Evolutionary conservation across 2,888 invertebrate genomes (phyloP), one percentile per base, ranked within the genome.

Genomic region (Harpalus rufipes): DNA sequence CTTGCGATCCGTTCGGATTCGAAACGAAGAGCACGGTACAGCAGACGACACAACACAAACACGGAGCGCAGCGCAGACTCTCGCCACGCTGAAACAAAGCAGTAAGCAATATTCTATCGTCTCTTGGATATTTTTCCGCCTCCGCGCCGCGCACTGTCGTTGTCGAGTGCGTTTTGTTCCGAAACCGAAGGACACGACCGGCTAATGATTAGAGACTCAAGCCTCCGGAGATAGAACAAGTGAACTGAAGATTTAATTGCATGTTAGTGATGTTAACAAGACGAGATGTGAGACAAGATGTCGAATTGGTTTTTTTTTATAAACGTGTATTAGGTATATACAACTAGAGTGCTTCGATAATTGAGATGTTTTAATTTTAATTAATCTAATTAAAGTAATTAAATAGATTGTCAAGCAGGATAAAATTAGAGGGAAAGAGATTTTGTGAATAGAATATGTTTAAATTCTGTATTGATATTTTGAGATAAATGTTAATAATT

Each of bases 231-330:
- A 59, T 63, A 5, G 63, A 63, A 63, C 63, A 21, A 51, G 44
- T 51, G 21, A 10, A 63, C 21, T 63, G 63, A 63, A 63, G 63
- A 63, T 63, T 63, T 63, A 63, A 63, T 63, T 63, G 63, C 25
- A 63, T 21, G 63, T 59, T 59, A 59, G 59, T 63, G 63, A 63
- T 63, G 63, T 63, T 63, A 63, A 63, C 63, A 63, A 63, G 59
- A 59, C 18, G 14, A 6, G 63, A 63, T 63, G 25, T 63, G 6
- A 63, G 63, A 63, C 63, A 63, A 25, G 63, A 25, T 21, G 25
- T 63, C 21, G 21, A 63, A 63, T 63, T 63, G 63, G 10, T 63
- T 63, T 63, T 63, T 63, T 63, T 32, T 4, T 32, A n/a, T n/a
- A n/a, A n/a, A n/a, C 3, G 1, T 25, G 3, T 25, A 25, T n/a